phyloP scores from a whole-genome alignment of 2,888 invertebrate genomes.

The Hybos culiciformis region DNA sequence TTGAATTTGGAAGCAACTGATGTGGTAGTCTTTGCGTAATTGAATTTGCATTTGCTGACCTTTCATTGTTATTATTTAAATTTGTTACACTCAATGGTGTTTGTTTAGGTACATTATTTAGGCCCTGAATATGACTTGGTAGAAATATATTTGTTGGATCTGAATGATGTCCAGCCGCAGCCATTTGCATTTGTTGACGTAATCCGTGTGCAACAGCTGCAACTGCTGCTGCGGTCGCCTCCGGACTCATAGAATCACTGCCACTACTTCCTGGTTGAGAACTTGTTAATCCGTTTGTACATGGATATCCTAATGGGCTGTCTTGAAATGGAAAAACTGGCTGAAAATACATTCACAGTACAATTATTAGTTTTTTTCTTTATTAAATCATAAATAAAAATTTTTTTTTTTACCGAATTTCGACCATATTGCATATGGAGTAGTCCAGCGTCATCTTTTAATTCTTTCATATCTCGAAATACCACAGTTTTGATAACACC shows the following conservation, averaged over 20 bases:
- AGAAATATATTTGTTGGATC: constrained; percentile 38
- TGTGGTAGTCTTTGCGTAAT: constrained; percentile 15
- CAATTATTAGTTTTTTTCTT: background rate
- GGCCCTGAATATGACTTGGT: constrained; percentile 27
- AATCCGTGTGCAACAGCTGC: constrained; percentile 76
- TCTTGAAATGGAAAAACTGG: constrained; percentile 48
- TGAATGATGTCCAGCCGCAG: constrained; percentile 45
- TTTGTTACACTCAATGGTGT: constrained; percentile 36
- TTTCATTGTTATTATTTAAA: constrained; percentile 12
- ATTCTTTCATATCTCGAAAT: constrained; percentile 73
- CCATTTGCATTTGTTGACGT: constrained; percentile 65
- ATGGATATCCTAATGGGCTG: constrained; percentile 45
- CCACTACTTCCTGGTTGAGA: constrained; percentile 40
- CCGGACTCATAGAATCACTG: constrained; percentile 42
- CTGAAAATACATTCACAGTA: constrained; percentile 19
- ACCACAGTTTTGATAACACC: constrained; percentile 86
- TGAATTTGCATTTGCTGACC: constrained; percentile 9
- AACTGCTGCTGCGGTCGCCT: constrained; percentile 69
- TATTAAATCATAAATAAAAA: background rate
- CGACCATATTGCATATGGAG: constrained; percentile 44
- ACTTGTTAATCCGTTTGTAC: constrained; percentile 43
- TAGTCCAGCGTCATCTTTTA: constrained; percentile 51
- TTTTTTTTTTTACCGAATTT: constrained; percentile 43
- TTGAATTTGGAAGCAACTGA: constrained; percentile 18
- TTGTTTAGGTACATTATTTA: constrained; percentile 28